phyloP scores from a whole-genome alignment of 2,797 vertebrate genomes.

The Chelon labrosus region DNA sequence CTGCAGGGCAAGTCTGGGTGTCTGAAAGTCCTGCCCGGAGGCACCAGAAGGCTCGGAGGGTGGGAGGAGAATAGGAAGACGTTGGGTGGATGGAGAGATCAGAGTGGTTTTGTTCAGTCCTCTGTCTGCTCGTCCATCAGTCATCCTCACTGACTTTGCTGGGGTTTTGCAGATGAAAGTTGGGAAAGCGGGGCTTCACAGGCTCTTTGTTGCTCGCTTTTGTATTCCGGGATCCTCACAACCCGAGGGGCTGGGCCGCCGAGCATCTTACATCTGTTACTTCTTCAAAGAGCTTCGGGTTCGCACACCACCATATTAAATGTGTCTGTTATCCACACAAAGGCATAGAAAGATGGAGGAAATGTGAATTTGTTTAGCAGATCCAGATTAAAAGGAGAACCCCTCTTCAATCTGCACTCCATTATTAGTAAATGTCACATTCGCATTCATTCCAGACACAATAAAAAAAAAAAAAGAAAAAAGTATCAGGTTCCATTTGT shows the following conservation, averaged over 20 bases:
- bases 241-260: conserved; percentile 57
- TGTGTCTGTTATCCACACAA: not conserved
- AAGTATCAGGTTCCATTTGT: conserved; percentile 28
- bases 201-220: conserved; percentile 70
- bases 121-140: conserved; percentile 45
- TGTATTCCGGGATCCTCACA: conserved; percentile 50
- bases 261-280: conserved; percentile 57
- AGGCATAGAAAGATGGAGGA: not conserved
- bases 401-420: conserved; percentile 23
- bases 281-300: conserved; percentile 63
- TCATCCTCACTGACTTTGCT: conserved; percentile 53
- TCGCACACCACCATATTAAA: conserved; percentile 36
- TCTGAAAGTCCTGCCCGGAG: conserved; percentile 40
- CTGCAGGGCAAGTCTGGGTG: conserved; percentile 33
- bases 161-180: conserved; percentile 66
- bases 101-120: conserved; percentile 48
- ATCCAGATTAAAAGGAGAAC: not conserved
- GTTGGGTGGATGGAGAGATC: conserved; percentile 49
- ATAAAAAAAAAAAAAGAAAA: conserved; percentile 11
- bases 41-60: conserved; percentile 44
- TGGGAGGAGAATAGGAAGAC: conserved; percentile 39
- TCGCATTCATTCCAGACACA: conserved; percentile 36
- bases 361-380: too few species aligned
- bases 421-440: conserved; percentile 22
- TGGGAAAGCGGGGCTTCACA: conserved; percentile 47